Conservation (phyloP, 2,113 vertebrate species). For the Cercocebus atys region DNA sequence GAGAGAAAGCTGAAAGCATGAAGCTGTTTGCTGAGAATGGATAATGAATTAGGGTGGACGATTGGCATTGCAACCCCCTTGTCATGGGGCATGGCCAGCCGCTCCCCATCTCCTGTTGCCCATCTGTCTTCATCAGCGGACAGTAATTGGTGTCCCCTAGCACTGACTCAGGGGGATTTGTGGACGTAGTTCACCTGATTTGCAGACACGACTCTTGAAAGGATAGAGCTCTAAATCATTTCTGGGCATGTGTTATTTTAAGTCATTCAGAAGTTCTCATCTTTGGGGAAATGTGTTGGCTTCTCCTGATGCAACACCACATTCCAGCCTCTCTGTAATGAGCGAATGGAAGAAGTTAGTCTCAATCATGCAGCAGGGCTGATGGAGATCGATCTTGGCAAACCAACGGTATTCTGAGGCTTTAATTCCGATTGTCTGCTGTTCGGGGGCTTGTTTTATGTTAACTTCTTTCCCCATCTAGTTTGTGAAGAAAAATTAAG, state of each 20-base stretch:
- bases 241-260: neutral
- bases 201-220: slow-evolving; percentile 84
- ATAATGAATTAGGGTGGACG: slow-evolving; percentile 55
- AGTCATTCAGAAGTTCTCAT: slow-evolving; percentile 74
- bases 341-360: slow-evolving; percentile 1
- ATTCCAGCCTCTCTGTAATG: slow-evolving; percentile 36
- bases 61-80: slow-evolving; percentile 40
- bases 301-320: neutral
- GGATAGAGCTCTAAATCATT: slow-evolving; percentile 77
- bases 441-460: neutral
- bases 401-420: neutral
- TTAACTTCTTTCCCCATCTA: neutral
- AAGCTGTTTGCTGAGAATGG: slow-evolving; percentile 32
- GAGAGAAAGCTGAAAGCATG: neutral
- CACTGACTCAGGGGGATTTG: slow-evolving; percentile 77
- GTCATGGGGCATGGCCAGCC: slow-evolving; percentile 26
- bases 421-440: neutral
- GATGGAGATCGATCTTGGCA: neutral
- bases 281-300: slow-evolving; percentile 55
- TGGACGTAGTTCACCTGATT: slow-evolving; percentile 78
- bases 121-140: slow-evolving; percentile 81
- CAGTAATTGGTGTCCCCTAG: slow-evolving; percentile 82
- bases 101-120: slow-evolving; percentile 70
- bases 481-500: neutral
- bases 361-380: neutral